phyloP scores from a whole-genome alignment of 2,888 invertebrate genomes.

The Nomada hirtipes region DNA sequence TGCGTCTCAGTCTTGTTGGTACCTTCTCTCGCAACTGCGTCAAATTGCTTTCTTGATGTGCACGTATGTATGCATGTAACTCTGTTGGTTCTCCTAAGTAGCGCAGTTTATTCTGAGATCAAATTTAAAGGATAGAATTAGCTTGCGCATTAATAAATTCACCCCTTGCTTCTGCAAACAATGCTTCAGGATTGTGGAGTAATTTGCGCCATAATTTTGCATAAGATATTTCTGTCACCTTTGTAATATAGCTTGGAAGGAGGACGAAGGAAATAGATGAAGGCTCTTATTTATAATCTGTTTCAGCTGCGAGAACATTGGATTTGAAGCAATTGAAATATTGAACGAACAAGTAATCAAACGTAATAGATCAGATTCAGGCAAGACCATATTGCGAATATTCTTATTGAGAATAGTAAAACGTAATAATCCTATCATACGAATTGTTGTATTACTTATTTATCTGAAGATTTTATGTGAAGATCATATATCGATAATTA shows the following conservation, averaged over 20 bases:
- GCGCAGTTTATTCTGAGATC: conserved; percentile 9
- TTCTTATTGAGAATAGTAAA: too few species aligned
- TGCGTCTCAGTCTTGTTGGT: neutral
- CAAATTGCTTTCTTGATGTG: conserved; percentile 5
- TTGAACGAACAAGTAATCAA: neutral
- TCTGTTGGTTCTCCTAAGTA: neutral
- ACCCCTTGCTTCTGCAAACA: conserved; percentile 14
- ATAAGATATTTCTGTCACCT: too few species aligned
- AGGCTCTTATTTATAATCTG: neutral
- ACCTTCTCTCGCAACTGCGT: neutral
- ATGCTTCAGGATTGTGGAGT: conserved; percentile 5
- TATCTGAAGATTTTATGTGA: too few species aligned
- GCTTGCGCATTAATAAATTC: conserved; percentile 12
- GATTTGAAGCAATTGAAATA: neutral
- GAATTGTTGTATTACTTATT: neutral
- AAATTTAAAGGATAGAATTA: conserved; percentile 19
- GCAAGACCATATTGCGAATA: too few species aligned
- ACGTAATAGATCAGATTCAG: too few species aligned
- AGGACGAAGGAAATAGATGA: neutral
- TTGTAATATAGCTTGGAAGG: neutral
- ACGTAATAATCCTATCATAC: too few species aligned
- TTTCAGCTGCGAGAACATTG: neutral
- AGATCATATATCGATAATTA: too few species aligned
- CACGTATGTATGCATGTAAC: neutral
- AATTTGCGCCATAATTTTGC: conserved; percentile 1